Evolutionary conservation across 2,113 vertebrate genomes (phyloP).

Genomic region (Psammodynastes pulverulentus): DNA sequence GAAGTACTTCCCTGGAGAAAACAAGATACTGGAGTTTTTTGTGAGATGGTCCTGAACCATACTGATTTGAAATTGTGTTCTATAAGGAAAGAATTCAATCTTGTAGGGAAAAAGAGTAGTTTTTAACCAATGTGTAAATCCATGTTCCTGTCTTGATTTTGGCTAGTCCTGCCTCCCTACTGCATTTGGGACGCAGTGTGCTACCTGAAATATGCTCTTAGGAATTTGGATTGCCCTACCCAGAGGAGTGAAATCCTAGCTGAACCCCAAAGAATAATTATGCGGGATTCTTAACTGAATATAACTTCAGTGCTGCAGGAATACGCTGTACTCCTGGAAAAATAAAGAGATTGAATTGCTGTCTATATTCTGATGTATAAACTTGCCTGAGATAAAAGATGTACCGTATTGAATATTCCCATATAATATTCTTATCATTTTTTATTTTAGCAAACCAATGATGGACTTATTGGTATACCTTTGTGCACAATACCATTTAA

Average conservation of each 20-base stretch:
- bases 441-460: constrained; percentile 83
- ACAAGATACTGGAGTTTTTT: not conserved
- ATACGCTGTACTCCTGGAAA: not conserved
- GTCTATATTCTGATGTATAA: not conserved
- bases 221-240: not conserved
- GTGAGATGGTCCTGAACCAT: not conserved
- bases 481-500: constrained; percentile 92
- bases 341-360: not conserved
- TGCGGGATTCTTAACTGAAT: not conserved
- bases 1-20: not conserved
- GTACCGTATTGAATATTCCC: not conserved
- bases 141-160: not conserved
- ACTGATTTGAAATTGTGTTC: not conserved
- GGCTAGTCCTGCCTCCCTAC: not conserved
- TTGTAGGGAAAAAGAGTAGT: not conserved
- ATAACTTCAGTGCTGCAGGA: not conserved
- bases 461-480: constrained; percentile 94
- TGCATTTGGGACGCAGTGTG: not conserved
- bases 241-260: not conserved
- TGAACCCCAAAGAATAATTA: not conserved
- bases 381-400: not conserved
- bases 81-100: not conserved
- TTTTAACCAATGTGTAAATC: not conserved
- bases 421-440: not conserved
- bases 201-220: not conserved